These are phyloP conservation scores for Hippocampus abdominalis DNA, from an alignment of 2,113 vertebrate species.

Conservation along the genomic window DNA sequence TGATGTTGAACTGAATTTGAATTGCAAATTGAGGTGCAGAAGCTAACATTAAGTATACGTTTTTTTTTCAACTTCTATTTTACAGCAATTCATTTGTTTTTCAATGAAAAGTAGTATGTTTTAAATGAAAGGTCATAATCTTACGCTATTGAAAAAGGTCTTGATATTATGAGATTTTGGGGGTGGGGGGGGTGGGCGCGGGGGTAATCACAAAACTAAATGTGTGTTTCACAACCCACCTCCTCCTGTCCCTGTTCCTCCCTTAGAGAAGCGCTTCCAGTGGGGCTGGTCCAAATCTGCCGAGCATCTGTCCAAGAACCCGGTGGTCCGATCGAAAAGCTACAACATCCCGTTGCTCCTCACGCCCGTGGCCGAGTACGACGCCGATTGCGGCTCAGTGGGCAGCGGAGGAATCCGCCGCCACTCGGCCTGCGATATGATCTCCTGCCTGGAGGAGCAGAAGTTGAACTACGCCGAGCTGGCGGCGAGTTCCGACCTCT, in stretches of 20 bases:
- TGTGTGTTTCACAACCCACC: neutral
- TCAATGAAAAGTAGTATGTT: neutral
- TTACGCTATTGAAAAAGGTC: too few species aligned
- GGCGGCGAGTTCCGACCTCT: constrained; percentile 50
- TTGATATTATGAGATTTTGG: too few species aligned
- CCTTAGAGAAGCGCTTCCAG: constrained; percentile 83
- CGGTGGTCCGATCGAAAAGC: constrained; percentile 91
- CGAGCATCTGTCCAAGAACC: constrained; percentile 83
- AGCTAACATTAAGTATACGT: too few species aligned
- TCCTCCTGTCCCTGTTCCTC: neutral
- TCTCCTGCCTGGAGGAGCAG: constrained; percentile 83
- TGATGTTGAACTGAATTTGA: too few species aligned
- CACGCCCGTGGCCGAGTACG: constrained; percentile 90
- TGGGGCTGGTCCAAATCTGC: constrained; percentile 80
- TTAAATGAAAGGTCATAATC: neutral
- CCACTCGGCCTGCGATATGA: constrained; percentile 93
- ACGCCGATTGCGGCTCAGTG: constrained; percentile 77
- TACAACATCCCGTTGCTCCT: constrained; percentile 91
- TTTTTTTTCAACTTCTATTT: too few species aligned
- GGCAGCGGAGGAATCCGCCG: constrained; percentile 80
- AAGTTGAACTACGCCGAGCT: constrained; percentile 62
- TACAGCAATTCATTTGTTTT: too few species aligned
- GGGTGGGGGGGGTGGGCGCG: too few species aligned
- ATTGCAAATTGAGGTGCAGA: too few species aligned
- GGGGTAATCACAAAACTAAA: too few species aligned